Evolutionary conservation across 2,888 invertebrate species (phyloP), one percentile per base, ranked within the genome.

Genomic region (Epinotia demarniana): DNA sequence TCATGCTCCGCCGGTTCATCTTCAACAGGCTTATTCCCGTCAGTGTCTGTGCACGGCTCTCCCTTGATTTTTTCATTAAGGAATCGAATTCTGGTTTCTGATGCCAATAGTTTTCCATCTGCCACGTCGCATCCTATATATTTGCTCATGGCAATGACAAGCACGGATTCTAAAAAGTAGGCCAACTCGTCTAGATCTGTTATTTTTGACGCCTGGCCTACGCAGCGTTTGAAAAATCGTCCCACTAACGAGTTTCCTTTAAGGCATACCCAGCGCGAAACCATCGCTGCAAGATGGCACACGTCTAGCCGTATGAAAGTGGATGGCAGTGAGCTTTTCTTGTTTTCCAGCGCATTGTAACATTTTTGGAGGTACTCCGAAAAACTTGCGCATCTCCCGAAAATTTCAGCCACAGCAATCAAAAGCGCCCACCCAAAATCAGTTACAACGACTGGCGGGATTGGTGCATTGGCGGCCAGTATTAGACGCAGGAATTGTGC

Each of bases 391-490:
- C 43, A 43, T 9, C 12, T 43, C 12, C 43, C 43, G 12, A 43
- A 43, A 43, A 12, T 43, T 43, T 43, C 43, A 12, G 43, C 43
- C 11, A 43, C 12, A 12, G 43, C 43, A 12, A 43, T 43, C 12
- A 43, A 43, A 23, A 64, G 27, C 4, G 69, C 43, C 69, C 64
- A 74, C 13, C 74, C 64, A 46, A 74, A 74, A 58, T 74, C 69
- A 1, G 74, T 70, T 0, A 64, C 67, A 0, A 70, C 69, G 11
- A 64, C 58, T 1, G 49, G 69, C 8, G 74, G 68, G 6, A 74
- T 68, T 8, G 73, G 73, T 19, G 74, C 74, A n/a, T 58, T 69
- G 23, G 74, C 58, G n/a, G 64, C 72, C 5, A 72, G 58, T 13
- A 72, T 49, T 2, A 43, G 9, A 6, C 60, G 18, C 33, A 70